These are phyloP conservation scores for Papilio demoleus DNA, from an alignment of 2,888 invertebrate species.

Conservation along the genomic window DNA sequence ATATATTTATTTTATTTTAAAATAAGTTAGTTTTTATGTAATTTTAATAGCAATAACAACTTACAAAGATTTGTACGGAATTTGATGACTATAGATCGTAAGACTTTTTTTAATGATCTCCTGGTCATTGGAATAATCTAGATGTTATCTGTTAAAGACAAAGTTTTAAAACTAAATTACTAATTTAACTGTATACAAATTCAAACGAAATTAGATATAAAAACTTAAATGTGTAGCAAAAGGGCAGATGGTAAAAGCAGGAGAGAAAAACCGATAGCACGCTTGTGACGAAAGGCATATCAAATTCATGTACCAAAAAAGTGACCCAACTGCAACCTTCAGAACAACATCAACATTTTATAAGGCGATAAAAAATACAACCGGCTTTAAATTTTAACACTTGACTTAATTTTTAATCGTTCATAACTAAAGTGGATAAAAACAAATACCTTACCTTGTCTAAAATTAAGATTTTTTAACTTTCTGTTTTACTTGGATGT, in stretches of 20 bases:
- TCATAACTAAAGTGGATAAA: background rate
- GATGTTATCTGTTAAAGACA: background rate
- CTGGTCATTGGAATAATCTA: too few species aligned
- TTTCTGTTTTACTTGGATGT: too few species aligned
- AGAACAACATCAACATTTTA: conserved; percentile 29
- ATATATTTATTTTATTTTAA: too few species aligned
- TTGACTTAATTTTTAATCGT: conserved; percentile 11
- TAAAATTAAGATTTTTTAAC: background rate
- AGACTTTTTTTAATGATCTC: too few species aligned
- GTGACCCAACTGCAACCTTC: conserved; percentile 15
- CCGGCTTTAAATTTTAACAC: conserved; percentile 12
- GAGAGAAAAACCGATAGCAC: conserved; percentile 38
- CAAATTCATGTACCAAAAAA: conserved; percentile 38
- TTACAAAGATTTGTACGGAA: too few species aligned
- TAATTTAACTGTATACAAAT: background rate
- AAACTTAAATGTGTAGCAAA: conserved; percentile 4
- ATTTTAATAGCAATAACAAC: too few species aligned
- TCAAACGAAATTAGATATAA: conserved; percentile 10
- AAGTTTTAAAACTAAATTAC: background rate
- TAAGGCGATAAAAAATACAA: conserved; percentile 26
- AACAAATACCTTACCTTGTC: background rate
- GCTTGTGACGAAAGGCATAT: conserved; percentile 41
- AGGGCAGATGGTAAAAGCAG: background rate
- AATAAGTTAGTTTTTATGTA: too few species aligned
- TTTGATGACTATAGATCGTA: too few species aligned